Base-by-base conservation (phyloP, 2,888 invertebrate genomes). In the Macroteleia sp. region DNA sequence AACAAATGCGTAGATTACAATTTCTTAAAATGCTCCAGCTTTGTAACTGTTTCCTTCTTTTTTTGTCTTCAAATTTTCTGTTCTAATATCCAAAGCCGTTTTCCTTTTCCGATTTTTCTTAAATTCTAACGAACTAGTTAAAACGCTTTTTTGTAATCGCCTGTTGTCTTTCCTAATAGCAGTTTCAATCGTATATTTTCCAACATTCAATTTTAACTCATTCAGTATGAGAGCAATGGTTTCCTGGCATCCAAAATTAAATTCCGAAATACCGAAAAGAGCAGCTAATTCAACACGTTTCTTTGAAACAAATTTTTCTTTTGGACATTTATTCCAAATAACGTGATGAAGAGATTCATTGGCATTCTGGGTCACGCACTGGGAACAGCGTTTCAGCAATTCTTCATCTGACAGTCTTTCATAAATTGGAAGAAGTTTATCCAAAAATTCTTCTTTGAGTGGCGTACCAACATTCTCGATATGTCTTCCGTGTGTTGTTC, bases 41-140 rank as follows among this genome's bases (percentile, higher is more conserved):
- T 34, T 50, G 42, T 50, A 52, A 34, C 32, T 46, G 39, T 32
- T 28, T 12, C 48, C 50, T n/a, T 50, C 25, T 41, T 50, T 50
- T 25, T 32, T 10, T 2, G 16, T 62, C 17, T 50, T 48, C 14
- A 17, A 20, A 30, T 20, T 50, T 39, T 50, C 50, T 48, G 5
- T 16, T 50, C 17, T 39, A 3, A n/a, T 17, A n/a, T 39, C 16
- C 9, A 25, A 46, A 6, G 12, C 1, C 1, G 25, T 19, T 46
- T 25, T 46, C 17, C 44, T 3, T 25, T 46, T 46, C 2, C 44
- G 44, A 46, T 46, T 22, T 25, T 46, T 46, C 10, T 46, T 46
- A 25, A 46, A 19, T 25, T 46, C 44, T 25, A 46, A 14, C 1
- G 48, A 46, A 46, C 25, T 46, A 12, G 25, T 25, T 46, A 3